These are phyloP conservation scores for Caranx melampygus DNA, from an alignment of 2,113 vertebrate species.

Conservation along the genomic window DNA sequence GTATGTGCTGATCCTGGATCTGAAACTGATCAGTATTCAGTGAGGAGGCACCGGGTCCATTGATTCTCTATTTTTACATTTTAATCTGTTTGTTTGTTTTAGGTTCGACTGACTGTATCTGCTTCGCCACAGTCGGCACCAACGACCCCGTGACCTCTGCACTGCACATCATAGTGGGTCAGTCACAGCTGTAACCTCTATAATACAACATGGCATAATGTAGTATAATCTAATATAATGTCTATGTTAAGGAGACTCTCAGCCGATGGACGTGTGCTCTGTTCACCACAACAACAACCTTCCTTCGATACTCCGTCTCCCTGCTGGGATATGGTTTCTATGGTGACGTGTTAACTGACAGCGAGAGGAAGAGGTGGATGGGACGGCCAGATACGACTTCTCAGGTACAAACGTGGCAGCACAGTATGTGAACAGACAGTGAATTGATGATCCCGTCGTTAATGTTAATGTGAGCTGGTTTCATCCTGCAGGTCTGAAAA, in stretches of 20 bases:
- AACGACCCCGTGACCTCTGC: slow-evolving; percentile 95
- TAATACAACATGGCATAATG: no score
- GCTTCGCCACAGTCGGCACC: slow-evolving; percentile 92
- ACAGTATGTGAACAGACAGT: not conserved
- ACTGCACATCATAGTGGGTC: slow-evolving; percentile 94
- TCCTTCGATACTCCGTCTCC: slow-evolving; percentile 92
- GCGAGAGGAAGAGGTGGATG: slow-evolving; percentile 97
- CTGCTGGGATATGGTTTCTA: slow-evolving; percentile 98
- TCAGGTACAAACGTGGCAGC: slow-evolving; percentile 83
- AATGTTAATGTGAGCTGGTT: not conserved
- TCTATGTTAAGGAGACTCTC: slow-evolving; percentile 88
- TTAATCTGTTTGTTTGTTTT: slow-evolving; percentile 34
- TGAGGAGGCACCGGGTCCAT: no score
- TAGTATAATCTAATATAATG: no score
- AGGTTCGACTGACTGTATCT: slow-evolving; percentile 98
- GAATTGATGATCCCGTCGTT: no score
- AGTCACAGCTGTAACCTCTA: not conserved
- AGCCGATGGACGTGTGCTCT: slow-evolving; percentile 93
- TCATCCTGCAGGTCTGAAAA: slow-evolving; percentile 89
- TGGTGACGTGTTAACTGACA: slow-evolving; percentile 93
- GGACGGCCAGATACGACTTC: slow-evolving; percentile 92
- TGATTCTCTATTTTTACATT: no score
- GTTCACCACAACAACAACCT: slow-evolving; percentile 86
- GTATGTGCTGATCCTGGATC: no score
- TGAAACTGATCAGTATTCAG: no score